Percentiles rank a stretch among this genome's conserved stretches.
These are phyloP conservation scores for Ataeniobius toweri DNA, from an alignment of 2,797 vertebrate species.

Conservation along the genomic window DNA sequence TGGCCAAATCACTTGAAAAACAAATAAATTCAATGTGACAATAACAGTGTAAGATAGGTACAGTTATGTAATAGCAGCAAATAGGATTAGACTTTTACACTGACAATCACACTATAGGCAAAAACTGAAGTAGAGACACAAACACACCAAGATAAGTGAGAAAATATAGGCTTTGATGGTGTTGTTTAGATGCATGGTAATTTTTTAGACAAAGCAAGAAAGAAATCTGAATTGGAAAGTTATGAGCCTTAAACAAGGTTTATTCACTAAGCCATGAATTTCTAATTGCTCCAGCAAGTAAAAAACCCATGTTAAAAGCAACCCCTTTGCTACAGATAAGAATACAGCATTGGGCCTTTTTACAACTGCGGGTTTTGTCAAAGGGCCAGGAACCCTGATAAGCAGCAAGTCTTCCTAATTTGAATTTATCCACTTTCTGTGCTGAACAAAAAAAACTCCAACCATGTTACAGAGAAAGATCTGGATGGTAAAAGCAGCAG, in stretches of 20 bases:
- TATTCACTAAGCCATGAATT: slow-evolving; percentile 14
- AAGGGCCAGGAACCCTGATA: slow-evolving; percentile 52
- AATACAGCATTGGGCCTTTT: slow-evolving; percentile 40
- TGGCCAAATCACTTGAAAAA: slow-evolving; percentile 48
- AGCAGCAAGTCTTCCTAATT: slow-evolving; percentile 55
- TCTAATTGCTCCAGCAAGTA: slow-evolving; percentile 48
- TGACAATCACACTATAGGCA: slow-evolving; percentile 28
- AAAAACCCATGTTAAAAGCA: slow-evolving; percentile 34
- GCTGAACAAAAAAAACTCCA: slow-evolving; percentile 54
- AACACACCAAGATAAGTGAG: neutral
- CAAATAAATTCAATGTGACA: slow-evolving; percentile 46
- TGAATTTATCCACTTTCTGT: slow-evolving; percentile 37
- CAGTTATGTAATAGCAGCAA: slow-evolving; percentile 46
- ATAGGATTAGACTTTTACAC: slow-evolving; percentile 57
- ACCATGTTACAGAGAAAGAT: slow-evolving; percentile 50
- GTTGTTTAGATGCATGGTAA: slow-evolving; percentile 5
- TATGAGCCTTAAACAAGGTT: slow-evolving; percentile 9
- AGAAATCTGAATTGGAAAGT: slow-evolving; percentile 3
- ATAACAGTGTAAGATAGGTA: slow-evolving; percentile 44
- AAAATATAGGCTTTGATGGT: neutral
- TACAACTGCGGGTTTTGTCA: slow-evolving; percentile 54
- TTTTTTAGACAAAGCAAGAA: neutral
- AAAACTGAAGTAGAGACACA: slow-evolving; percentile 7
- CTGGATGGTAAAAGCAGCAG: slow-evolving; percentile 8
- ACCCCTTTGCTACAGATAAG: slow-evolving; percentile 32